A percentile compares a stretch with the other conserved stretches of the same genome.
Conservation (phyloP, 1,140 invertebrate genomes). For the Eueides isabella region DNA sequence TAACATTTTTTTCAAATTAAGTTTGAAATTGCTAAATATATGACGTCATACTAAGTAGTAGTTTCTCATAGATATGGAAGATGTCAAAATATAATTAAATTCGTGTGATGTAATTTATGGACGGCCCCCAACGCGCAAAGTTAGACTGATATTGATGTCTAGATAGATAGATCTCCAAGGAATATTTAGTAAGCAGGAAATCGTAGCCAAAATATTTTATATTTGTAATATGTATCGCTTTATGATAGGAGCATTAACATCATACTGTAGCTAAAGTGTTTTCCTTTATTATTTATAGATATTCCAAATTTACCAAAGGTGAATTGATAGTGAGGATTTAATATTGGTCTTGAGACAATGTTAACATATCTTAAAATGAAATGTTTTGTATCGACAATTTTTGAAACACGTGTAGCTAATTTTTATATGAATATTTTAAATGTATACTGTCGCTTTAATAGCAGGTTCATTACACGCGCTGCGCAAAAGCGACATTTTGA, state of each 20-base stretch:
- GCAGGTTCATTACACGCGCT: too few species aligned
- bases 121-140: conserved; percentile 1
- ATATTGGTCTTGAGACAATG: not conserved
- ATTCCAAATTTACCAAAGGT: conserved; percentile 15
- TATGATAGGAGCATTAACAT: not conserved
- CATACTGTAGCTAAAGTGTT: conserved; percentile 4
- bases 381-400: not conserved
- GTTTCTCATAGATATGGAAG: too few species aligned
- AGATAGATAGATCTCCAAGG: not conserved
- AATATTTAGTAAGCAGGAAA: not conserved
- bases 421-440: conserved; percentile 11
- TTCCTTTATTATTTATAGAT: not conserved
- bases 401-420: not conserved
- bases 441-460: not conserved
- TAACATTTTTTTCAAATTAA: too few species aligned
- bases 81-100: too few species aligned
- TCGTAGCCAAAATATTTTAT: conserved; percentile 4
- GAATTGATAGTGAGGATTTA: not conserved
- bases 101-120: too few species aligned
- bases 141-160: conserved; percentile 8
- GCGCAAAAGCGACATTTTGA: too few species aligned
- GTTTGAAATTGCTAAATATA: too few species aligned
- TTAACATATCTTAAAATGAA: not conserved
- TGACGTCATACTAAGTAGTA: too few species aligned
- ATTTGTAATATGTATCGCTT: not conserved